Percentiles rank a stretch among this genome's conserved stretches.
Evolutionary conservation across 2,113 vertebrate species (phyloP).

Genomic region (Mustela lutreola): DNA sequence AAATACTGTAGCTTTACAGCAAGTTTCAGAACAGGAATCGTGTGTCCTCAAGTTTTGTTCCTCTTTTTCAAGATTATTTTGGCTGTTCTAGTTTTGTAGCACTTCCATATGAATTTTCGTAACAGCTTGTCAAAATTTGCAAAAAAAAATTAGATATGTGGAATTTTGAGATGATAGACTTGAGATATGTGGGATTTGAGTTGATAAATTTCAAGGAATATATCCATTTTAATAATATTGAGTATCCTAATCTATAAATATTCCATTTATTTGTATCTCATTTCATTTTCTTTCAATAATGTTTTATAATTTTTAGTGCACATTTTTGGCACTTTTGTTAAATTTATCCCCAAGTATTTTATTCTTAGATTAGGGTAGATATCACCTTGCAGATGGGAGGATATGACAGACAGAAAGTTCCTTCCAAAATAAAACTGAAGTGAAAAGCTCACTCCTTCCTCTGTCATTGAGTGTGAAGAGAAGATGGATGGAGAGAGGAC

Average conservation of each 20-base stretch:
- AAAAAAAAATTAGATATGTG: neutral
- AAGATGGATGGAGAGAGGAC: neutral
- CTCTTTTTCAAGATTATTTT: neutral
- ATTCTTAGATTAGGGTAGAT: neutral
- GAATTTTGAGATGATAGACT: neutral
- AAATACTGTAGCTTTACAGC: neutral
- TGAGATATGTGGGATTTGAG: neutral
- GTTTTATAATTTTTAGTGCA: neutral
- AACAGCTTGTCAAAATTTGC: neutral
- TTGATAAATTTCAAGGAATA: neutral
- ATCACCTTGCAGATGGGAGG: neutral
- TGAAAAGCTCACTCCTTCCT: neutral
- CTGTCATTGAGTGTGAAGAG: neutral
- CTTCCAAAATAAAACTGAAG: neutral
- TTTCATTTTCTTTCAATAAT: neutral
- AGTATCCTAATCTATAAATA: neutral
- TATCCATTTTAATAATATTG: neutral
- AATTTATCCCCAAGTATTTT: neutral
- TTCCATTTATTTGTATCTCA: neutral
- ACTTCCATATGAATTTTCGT: neutral
- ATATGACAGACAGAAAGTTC: neutral
- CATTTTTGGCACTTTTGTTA: neutral
- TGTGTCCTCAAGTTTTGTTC: neutral
- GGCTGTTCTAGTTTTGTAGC: neutral
- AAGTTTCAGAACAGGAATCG: neutral